Base-by-base conservation (phyloP, 2,797 vertebrate genomes). In the Arrhamphus sclerolepis region DNA sequence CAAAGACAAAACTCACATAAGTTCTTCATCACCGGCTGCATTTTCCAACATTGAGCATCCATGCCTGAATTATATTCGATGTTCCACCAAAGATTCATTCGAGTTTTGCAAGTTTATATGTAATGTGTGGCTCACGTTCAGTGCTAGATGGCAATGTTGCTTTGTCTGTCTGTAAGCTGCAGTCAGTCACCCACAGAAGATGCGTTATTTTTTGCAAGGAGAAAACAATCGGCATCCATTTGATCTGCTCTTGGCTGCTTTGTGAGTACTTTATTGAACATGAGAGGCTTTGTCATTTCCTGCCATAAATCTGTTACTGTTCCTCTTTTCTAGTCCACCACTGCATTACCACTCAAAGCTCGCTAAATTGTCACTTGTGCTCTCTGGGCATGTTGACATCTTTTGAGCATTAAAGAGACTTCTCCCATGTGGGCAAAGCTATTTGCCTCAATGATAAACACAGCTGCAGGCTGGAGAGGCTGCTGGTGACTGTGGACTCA, bases 401-500 rank as follows among this genome's bases (percentile, higher is more conserved):
- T 56, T 80, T 72, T 69, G 72, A 74, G 66, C 66, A 82, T 87
- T 72, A 82, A 83, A 78, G 68, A 75, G 34, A 16, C 34, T 38
- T 38, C 66, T 82, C 75, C 71, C 70, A 62, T 65, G 67, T 6
- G 49, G 49, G n/a, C 57, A 65, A 70, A 77, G 53, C 63, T 68
- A 66, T 81, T 88, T 46, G 43, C 72, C 75, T 78, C 40, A 62
- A 81, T 73, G 70, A 87, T 78, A 54, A 70, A 75, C 21, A 60
- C 19, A 19, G 24, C 10, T 48, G 42, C 68, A 26, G 52, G 41
- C 11, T 47, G 48, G 66, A 58, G 44, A 18, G 1, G 66, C 57
- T 74, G 74, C 71, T 58, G 42, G 53, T 62, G 65, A 22, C 56
- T 58, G 26, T 56, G 43, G 31, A 21, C 65, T 98, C 94, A 98